These are phyloP conservation scores for Zapornia atra DNA, from an alignment of 2,113 vertebrate genomes.

Conservation along the genomic window DNA sequence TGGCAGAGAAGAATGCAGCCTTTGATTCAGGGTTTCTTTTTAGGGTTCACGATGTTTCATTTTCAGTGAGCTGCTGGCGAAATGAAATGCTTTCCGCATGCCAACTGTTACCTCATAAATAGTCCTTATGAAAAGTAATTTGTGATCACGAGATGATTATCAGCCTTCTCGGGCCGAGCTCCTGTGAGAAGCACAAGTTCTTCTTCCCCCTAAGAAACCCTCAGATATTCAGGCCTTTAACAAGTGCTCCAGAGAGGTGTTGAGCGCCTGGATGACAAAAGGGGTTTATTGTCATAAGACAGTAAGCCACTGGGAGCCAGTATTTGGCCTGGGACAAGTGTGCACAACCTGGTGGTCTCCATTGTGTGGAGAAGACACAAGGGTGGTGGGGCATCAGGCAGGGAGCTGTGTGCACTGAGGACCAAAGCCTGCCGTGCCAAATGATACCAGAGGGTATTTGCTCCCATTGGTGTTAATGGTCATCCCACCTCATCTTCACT, in stretches of 20 bases:
- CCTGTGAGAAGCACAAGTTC: background rate
- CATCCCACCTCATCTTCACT: too few relatives aligned
- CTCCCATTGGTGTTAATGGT: background rate
- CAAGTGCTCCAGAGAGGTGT: background rate
- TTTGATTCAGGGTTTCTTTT: constrained; percentile 51
- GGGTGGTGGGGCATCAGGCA: background rate
- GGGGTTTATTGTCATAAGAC: background rate
- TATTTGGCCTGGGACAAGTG: background rate
- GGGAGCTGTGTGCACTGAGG: background rate
- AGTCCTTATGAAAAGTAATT: constrained; percentile 48
- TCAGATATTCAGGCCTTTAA: background rate
- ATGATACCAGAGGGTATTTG: background rate
- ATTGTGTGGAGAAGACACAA: background rate
- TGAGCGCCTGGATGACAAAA: constrained; percentile 1
- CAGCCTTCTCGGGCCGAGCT: constrained; percentile 14
- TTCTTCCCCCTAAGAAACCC: background rate
- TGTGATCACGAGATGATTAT: constrained; percentile 58
- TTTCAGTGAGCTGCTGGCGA: constrained; percentile 31
- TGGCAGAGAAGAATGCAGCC: constrained; percentile 61
- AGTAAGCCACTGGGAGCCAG: background rate
- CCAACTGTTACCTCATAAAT: constrained; percentile 55
- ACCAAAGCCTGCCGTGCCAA: background rate
- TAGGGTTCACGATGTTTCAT: constrained; percentile 12
- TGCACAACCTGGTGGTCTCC: background rate
- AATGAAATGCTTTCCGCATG: constrained; percentile 28